phyloP scores from a whole-genome alignment of 2,888 invertebrate species.

The Prenolepis imparis region DNA sequence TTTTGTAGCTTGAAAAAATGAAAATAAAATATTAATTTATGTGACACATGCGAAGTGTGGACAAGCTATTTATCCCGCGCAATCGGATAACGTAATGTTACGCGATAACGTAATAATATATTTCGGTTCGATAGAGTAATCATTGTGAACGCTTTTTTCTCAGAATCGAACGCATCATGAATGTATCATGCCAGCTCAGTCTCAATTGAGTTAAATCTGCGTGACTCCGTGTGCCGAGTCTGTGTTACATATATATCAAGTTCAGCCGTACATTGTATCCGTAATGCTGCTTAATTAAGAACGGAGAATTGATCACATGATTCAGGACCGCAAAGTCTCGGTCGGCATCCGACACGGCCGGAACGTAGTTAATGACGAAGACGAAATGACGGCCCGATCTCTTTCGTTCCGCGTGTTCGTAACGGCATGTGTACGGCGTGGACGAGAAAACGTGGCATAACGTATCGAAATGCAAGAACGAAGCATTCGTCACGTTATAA shows the following conservation, averaged over 20 bases:
- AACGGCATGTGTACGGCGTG: conserved; percentile 18
- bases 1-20: not conserved
- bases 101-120: conserved; percentile 27
- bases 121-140: conserved; percentile 22
- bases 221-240: conserved; percentile 10
- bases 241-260: not conserved
- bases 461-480: conserved; percentile 15
- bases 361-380: conserved; percentile 26
- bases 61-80: not conserved
- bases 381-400: conserved; percentile 10
- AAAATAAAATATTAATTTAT: conserved; percentile 11
- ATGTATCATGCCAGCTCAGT: not conserved
- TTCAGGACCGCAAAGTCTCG: conserved; percentile 15
- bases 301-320: conserved; percentile 30
- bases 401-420: conserved; percentile 48
- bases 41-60: not conserved
- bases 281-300: conserved; percentile 42
- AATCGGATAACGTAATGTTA: not conserved
- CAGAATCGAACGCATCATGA: conserved; percentile 4
- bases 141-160: conserved; percentile 18
- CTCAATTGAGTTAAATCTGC: conserved; percentile 23
- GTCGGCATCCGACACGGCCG: conserved; percentile 29
- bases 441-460: conserved; percentile 15
- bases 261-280: not conserved
- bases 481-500: conserved; percentile 16